Evolutionary conservation across 2,113 vertebrate species (phyloP).

Genomic region (Chaetorhynchus papuensis): DNA sequence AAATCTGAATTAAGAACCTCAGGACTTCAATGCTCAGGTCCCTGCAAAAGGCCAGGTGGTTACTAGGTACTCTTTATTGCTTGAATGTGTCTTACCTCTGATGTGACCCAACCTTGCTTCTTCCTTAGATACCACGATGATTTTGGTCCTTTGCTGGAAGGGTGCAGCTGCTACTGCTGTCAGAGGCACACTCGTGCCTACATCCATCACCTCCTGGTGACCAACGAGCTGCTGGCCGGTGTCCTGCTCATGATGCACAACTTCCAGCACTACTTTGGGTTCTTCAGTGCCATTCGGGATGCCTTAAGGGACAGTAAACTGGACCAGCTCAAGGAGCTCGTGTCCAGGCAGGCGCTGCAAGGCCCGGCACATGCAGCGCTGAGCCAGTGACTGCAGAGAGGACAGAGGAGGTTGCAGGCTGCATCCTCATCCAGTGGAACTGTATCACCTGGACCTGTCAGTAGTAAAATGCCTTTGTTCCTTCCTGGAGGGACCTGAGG

Average conservation of each 20-base stretch:
- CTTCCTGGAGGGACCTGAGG: background rate
- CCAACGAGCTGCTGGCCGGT: conserved; percentile 88
- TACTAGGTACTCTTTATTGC: background rate
- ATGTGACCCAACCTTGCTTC: background rate
- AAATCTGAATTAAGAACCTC: background rate
- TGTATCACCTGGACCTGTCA: background rate
- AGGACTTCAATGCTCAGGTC: background rate
- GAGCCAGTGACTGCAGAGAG: background rate
- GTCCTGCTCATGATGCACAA: conserved; percentile 97
- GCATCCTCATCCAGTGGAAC: background rate
- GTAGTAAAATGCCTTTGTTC: background rate
- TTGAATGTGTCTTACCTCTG: background rate
- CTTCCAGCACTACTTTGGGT: conserved; percentile 88
- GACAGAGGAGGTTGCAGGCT: background rate
- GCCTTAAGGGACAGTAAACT: conserved; percentile 77
- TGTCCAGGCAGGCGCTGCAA: conserved; percentile 55
- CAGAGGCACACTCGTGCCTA: conserved; percentile 89
- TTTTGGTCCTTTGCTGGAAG: conserved; percentile 84
- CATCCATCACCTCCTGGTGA: conserved; percentile 91
- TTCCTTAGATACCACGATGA: conserved; percentile 83
- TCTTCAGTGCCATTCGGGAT: conserved; percentile 83
- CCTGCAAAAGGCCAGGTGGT: background rate
- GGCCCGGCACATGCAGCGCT: background rate
- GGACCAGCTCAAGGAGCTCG: conserved; percentile 73
- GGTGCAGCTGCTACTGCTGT: conserved; percentile 93